Base-by-base conservation (phyloP, 2,888 invertebrate genomes). In the Dicyrtomina minuta region DNA sequence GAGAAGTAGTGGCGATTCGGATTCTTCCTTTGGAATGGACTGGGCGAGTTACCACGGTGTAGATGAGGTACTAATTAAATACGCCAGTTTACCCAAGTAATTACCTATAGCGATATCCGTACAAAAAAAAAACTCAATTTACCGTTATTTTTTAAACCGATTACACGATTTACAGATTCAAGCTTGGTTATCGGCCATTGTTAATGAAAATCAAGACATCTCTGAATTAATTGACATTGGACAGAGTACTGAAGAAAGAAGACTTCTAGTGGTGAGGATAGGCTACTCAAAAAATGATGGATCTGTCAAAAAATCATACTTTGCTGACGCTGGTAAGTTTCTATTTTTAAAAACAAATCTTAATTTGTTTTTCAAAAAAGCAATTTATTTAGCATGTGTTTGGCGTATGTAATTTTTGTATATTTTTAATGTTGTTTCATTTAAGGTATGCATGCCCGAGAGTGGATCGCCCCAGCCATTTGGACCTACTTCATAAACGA, bases 381-480 rank as follows among this genome's bases (percentile, higher is more conserved):
- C 43, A 43, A 43, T 12, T 43, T 43, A 12, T 43, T 43, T 13
- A 43, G 13, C 43, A 43, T 12, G 8, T 12, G 13, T 43, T 43
- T 8, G n/a, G n/a, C n/a, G n/a, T n/a, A n/a, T n/a, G n/a, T n/a
- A n/a, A n/a, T n/a, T n/a, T 49, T 49, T 49, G 20, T 12, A 49
- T 12, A 12, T 20, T 20, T 12, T 12, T 5, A 49, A 15, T 43
- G 58, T 51, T 27, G 62, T 65, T 20, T 1, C 49, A 13, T 17
- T 65, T 1, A 69, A 83, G 83, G 91, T n/a, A 92, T 93, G 74
- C 93, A 94, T 79, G 91, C 93, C 0, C 86, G 95, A 26, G 96
- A 96, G 84, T 96, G 92, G 92, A 90, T 92, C 75, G 86, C 89
- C 1, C 89, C 90, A 0, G 90, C 92, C 0, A 87, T 89, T 0